Conservation (phyloP, 2,113 vertebrate species). For the Urocitellus parryii region DNA sequence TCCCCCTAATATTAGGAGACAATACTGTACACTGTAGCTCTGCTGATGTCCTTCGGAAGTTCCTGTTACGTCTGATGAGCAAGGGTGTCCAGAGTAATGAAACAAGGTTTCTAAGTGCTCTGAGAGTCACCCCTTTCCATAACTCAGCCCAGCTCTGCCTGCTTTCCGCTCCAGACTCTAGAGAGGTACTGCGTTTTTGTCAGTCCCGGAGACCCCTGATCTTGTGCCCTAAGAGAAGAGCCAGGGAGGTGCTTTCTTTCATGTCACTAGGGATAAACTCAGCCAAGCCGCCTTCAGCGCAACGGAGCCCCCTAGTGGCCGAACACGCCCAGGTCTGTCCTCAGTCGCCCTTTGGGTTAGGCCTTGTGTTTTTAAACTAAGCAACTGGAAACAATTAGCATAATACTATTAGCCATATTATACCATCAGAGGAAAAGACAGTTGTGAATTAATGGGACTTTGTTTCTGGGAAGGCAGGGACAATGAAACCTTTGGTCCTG, state of each 20-base stretch:
- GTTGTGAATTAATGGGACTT: background rate
- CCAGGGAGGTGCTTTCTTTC: background rate
- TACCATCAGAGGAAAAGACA: background rate
- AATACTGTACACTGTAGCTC: background rate
- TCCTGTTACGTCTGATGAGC: background rate
- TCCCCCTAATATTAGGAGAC: background rate
- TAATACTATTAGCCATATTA: background rate
- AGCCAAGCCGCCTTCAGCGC: background rate
- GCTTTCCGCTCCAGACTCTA: background rate
- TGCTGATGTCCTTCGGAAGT: background rate
- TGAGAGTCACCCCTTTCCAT: background rate
- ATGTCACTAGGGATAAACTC: background rate
- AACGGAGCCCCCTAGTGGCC: constrained; percentile 65
- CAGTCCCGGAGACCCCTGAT: background rate
- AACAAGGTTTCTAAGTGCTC: background rate
- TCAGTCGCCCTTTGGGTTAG: background rate
- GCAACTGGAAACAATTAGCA: background rate
- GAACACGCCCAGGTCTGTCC: background rate
- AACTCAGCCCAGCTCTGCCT: background rate
- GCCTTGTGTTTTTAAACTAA: constrained; percentile 3
- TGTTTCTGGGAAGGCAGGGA: background rate
- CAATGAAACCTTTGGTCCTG: background rate
- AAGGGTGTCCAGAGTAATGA: background rate
- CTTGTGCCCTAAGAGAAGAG: background rate
- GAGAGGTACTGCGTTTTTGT: background rate